These are phyloP conservation scores for Meandrusa payeni DNA, from an alignment of 2,888 invertebrate species.

Conservation along the genomic window DNA sequence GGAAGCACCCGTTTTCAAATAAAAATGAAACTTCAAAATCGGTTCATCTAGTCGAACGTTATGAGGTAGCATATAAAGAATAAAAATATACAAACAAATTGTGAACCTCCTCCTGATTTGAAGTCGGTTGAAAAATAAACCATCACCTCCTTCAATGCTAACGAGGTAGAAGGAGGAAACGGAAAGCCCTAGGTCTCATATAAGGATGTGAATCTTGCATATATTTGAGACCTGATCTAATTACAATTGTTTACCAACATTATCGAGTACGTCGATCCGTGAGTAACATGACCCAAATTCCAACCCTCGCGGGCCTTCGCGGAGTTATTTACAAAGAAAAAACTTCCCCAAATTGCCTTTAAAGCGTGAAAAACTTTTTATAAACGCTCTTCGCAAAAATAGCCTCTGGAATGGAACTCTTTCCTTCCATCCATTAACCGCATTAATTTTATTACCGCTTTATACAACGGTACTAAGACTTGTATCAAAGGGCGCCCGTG, in stretches of 20 bases:
- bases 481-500: conserved; percentile 12
- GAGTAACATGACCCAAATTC: conserved; percentile 3
- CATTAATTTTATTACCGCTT: conserved; percentile 19
- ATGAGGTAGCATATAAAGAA: no score
- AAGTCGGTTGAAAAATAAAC: no score
- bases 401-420: conserved; percentile 19
- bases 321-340: conserved; percentile 6
- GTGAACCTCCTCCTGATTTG: no score
- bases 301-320: neutral
- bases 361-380: conserved; percentile 16
- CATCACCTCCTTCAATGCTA: no score
- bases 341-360: conserved; percentile 7
- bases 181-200: no score
- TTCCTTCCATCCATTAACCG: conserved; percentile 23
- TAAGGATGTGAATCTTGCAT: no score
- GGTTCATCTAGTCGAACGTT: no score
- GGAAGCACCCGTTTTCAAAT: no score
- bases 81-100: no score
- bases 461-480: conserved; percentile 10
- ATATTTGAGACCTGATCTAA: neutral
- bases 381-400: conserved; percentile 12
- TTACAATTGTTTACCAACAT: neutral
- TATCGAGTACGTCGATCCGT: neutral
- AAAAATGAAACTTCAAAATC: no score
- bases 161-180: no score